Base-by-base conservation (phyloP, 2,888 invertebrate genomes). In the Electrophaes corylata region DNA sequence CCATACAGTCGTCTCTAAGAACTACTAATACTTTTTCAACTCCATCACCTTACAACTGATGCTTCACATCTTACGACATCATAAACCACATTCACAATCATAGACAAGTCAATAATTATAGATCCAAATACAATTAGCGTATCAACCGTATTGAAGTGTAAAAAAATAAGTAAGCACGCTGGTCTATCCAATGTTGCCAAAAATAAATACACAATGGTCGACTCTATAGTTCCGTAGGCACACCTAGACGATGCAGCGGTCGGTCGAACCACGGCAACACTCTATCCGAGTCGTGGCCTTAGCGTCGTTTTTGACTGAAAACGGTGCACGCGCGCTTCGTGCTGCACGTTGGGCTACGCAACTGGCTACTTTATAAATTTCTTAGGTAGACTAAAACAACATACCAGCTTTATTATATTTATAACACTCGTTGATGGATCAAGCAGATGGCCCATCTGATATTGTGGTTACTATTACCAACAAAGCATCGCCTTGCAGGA, bases 271-370 rank as follows among this genome's bases (percentile, higher is more conserved):
- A 74, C 83, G 80, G 83, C 74, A 81, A 86, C 86, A 87, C 87
- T 53, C 78, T 82, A 80, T 81, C 84, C 80, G 73, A 81, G 80
- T 88, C 85, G 88, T 86, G 88, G 86, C 79, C 79, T 72, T 73
- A 76, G 76, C 80, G 85, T 86, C 85, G 87, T 87, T 88, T 88
- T 87, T 86, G 88, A 88, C 90, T 88, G 86, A 89, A 90, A 88
- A 86, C 86, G 80, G 87, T 85, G 87, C 88, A 88, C 89, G 88
- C 87, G 87, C 86, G 81, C 81, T 83, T 84, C 81, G 76, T 79
- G 78, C 79, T 76, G 69, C 67, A 64, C 67, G 64, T 66, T 35
- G 71, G 79, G 85, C 86, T 76, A 83, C 46, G 59, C 60, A 62
- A 51, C 18, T 19, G 19, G 6, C 26, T 10, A 29, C 1, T 29